phyloP scores from a whole-genome alignment of 2,888 invertebrate genomes.

The Baronia brevicornis region DNA sequence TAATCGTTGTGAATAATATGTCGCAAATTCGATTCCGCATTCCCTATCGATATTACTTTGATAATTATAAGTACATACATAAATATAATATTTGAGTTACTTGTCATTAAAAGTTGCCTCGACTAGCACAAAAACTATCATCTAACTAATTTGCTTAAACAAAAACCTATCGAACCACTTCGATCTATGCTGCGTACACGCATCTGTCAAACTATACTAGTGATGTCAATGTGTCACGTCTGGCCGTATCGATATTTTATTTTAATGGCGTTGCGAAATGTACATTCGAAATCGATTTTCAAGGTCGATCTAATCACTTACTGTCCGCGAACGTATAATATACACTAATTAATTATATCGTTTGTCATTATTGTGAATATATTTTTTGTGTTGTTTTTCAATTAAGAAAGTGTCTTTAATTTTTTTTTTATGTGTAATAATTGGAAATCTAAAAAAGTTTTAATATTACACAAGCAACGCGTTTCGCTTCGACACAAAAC shows the following conservation, averaged over 20 bases:
- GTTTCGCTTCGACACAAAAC: too few species aligned
- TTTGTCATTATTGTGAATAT: background rate
- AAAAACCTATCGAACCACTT: conserved; percentile 3
- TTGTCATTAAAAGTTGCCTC: too few species aligned
- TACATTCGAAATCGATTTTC: conserved; percentile 4
- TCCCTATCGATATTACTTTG: too few species aligned
- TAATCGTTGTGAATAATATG: too few species aligned
- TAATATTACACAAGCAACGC: too few species aligned
- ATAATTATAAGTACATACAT: too few species aligned
- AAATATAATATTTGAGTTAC: too few species aligned
- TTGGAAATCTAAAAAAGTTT: too few species aligned
- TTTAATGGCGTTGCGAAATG: conserved; percentile 5
- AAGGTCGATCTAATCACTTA: conserved; percentile 3
- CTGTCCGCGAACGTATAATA: conserved; percentile 1
- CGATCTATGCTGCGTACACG: conserved; percentile 4
- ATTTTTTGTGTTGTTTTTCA: background rate
- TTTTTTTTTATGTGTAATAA: too few species aligned
- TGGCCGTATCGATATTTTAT: conserved; percentile 14
- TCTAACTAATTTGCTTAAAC: conserved; percentile 5
- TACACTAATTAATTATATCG: conserved; percentile 3
- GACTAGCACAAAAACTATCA: conserved; percentile 1
- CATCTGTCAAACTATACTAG: conserved; percentile 7
- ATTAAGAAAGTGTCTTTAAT: background rate
- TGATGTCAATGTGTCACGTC: conserved; percentile 9
- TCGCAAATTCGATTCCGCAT: too few species aligned